Evolutionary conservation across 23 tunicate genomes (phyloP).

Genomic region (Ciona savignyi): DNA sequence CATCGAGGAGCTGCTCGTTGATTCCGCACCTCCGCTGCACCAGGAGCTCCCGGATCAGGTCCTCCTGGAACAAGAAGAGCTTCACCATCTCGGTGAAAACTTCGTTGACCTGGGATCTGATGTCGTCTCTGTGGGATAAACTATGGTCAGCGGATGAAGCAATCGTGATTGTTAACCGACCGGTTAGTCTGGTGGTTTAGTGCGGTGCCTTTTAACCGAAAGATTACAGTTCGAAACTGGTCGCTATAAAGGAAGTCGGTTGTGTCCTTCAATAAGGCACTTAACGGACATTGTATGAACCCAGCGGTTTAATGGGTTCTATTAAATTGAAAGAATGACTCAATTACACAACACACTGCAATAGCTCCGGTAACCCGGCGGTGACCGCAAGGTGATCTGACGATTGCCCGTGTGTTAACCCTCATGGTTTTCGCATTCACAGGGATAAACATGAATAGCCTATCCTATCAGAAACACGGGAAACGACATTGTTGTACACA

Average conservation of each 20-base stretch:
- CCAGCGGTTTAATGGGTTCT: no score
- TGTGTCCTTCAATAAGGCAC: no score
- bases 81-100: constrained; percentile 46
- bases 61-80: constrained; percentile 62
- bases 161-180: background rate
- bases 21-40: constrained; percentile 35
- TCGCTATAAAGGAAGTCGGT: background rate
- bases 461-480: no score
- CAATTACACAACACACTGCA: no score
- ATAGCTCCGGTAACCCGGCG: no score
- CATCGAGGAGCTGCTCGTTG: constrained; percentile 56
- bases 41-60: constrained; percentile 24
- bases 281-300: no score
- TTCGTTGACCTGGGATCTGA: constrained; percentile 49
- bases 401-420: no score
- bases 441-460: no score
- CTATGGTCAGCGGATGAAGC: background rate
- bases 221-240: background rate
- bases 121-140: constrained; percentile 29
- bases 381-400: no score
- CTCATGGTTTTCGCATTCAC: no score
- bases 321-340: no score
- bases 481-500: no score
- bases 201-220: background rate
- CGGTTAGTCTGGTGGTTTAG: background rate